Conservation (phyloP, 2,888 invertebrate genomes). For the Anoplius nigerrimus region DNA sequence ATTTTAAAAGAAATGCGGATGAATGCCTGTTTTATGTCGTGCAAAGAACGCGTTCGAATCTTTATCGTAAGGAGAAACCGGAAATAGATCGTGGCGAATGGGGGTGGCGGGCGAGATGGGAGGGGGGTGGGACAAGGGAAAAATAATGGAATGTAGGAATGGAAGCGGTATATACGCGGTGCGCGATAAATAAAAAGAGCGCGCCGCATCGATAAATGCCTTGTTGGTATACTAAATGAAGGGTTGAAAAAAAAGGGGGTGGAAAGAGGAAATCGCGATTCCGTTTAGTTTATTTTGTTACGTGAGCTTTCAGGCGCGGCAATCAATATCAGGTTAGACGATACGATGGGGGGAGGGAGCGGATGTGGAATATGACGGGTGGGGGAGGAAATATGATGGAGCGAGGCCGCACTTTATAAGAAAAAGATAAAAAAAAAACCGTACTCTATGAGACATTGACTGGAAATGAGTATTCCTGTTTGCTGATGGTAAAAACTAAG, state of each 20-base stretch:
- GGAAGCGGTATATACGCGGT: slow-evolving; percentile 25
- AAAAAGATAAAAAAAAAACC: too few species aligned
- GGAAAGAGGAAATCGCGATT: slow-evolving; percentile 28
- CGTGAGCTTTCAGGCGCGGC: slow-evolving; percentile 41
- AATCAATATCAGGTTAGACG: slow-evolving; percentile 37
- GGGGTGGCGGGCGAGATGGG: slow-evolving; percentile 22
- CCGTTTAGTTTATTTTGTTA: slow-evolving; percentile 55
- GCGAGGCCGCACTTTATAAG: slow-evolving; percentile 54
- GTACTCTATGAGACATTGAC: slow-evolving; percentile 65
- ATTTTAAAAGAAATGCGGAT: slow-evolving; percentile 46
- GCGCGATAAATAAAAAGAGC: slow-evolving; percentile 21
- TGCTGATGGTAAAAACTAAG: slow-evolving; percentile 58
- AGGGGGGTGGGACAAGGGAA: too few species aligned
- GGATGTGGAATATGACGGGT: too few species aligned
- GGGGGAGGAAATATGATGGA: slow-evolving; percentile 30
- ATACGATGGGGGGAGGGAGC: slow-evolving; percentile 4
- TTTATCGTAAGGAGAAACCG: slow-evolving; percentile 41
- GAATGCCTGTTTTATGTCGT: slow-evolving; percentile 51
- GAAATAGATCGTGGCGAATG: slow-evolving; percentile 17
- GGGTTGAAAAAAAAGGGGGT: too few species aligned
- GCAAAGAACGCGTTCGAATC: slow-evolving; percentile 49
- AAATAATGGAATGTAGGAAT: slow-evolving; percentile 4
- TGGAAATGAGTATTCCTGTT: slow-evolving; percentile 71
- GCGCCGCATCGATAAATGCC: slow-evolving; percentile 43
- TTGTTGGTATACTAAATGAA: slow-evolving; percentile 45